A percentile compares a stretch with the other conserved stretches of the same genome.
phyloP scores from a whole-genome alignment of 2,113 vertebrate species.

The Limanda limanda region DNA sequence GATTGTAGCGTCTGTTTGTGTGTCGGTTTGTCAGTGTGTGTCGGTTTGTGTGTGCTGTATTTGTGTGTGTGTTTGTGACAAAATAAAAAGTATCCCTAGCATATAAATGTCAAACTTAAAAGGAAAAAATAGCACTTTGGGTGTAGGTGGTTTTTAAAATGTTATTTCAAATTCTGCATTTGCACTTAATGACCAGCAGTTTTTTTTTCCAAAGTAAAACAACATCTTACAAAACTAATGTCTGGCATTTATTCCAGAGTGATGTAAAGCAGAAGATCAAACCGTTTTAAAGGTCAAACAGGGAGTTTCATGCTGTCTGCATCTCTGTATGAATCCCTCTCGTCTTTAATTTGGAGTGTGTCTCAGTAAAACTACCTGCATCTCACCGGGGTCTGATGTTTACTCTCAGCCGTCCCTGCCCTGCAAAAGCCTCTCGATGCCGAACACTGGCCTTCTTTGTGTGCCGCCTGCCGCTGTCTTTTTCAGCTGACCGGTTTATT shows the following conservation, averaged over 20 bases:
- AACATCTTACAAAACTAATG: background rate
- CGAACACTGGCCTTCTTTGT: slow-evolving; percentile 70
- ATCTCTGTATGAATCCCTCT: slow-evolving; percentile 1
- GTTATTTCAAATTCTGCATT: background rate
- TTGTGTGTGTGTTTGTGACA: background rate
- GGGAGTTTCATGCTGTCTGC: background rate
- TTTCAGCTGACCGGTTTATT: slow-evolving; percentile 58
- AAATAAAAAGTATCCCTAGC: background rate
- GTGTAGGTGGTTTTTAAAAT: background rate
- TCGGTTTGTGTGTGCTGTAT: background rate
- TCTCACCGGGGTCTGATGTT: slow-evolving; percentile 53
- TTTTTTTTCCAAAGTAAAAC: background rate
- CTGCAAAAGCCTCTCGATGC: slow-evolving; percentile 23
- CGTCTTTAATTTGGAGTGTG: slow-evolving; percentile 21
- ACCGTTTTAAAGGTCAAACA: background rate
- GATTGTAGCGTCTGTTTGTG: background rate
- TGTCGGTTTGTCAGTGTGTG: background rate
- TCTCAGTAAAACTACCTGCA: slow-evolving; percentile 17
- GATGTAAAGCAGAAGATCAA: background rate
- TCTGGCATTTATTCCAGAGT: background rate
- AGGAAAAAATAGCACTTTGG: background rate
- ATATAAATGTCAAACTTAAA: background rate
- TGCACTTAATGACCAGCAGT: no score
- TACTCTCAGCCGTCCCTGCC: slow-evolving; percentile 51
- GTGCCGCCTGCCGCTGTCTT: slow-evolving; percentile 46